Conservation (phyloP, 2,113 vertebrate genomes). For the Ginglymostoma cirratum region DNA sequence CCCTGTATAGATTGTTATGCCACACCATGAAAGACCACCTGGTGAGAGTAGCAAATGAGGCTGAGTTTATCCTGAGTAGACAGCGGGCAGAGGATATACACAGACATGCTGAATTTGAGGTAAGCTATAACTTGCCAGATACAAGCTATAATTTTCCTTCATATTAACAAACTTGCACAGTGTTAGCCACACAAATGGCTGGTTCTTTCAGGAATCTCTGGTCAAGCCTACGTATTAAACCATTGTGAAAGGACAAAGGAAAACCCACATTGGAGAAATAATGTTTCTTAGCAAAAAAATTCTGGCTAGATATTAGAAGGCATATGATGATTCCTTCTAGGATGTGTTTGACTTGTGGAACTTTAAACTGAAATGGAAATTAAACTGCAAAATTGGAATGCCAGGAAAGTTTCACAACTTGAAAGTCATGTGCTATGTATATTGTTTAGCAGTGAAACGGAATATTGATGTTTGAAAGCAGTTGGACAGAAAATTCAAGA, state of each 20-base stretch:
- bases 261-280: not conserved
- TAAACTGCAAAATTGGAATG: too few relatives aligned
- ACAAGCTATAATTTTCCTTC: not conserved
- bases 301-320: not conserved
- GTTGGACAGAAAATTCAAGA: too few relatives aligned
- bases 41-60: constrained; percentile 94
- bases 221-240: not conserved
- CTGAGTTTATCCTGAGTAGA: constrained; percentile 92
- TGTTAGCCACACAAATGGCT: not conserved
- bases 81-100: constrained; percentile 95
- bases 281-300: not conserved
- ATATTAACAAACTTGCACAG: not conserved
- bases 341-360: not conserved
- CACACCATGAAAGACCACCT: constrained; percentile 99
- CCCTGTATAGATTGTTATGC: constrained; percentile 73
- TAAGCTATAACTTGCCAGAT: constrained; percentile 47
- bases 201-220: not conserved
- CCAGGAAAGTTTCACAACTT: too few relatives aligned
- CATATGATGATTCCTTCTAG: not conserved
- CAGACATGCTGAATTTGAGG: constrained; percentile 96
- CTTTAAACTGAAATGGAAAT: too few relatives aligned
- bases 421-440: too few relatives aligned
- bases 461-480: too few relatives aligned
- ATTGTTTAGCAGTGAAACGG: too few relatives aligned
- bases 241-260: not conserved